Percentiles rank a stretch among this genome's conserved stretches.
These are phyloP conservation scores for Apotomis betuletana DNA, from an alignment of 2,888 invertebrate species.

Conservation along the genomic window DNA sequence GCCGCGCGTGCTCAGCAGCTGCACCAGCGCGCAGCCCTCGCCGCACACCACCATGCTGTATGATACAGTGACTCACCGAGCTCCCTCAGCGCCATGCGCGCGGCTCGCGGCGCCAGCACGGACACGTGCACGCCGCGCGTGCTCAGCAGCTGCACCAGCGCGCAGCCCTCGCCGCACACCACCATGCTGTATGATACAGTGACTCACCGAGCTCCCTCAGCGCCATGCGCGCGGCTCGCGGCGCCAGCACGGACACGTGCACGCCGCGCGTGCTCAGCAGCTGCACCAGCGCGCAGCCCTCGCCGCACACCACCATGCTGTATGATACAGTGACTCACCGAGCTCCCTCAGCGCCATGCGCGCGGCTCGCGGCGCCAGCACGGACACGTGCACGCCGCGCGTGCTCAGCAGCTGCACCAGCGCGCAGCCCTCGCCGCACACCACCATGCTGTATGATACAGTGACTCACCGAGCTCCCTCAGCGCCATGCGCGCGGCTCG, in stretches of 20 bases:
- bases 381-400: constrained; percentile 68
- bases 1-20: constrained; percentile 68
- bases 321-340: constrained; percentile 52
- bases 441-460: constrained; percentile 59
- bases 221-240: constrained; percentile 55
- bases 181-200: constrained; percentile 58
- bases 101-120: constrained; percentile 60
- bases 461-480: constrained; percentile 60
- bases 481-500: constrained; percentile 57
- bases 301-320: constrained; percentile 71
- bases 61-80: constrained; percentile 55
- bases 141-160: constrained; percentile 66
- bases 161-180: constrained; percentile 70
- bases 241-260: constrained; percentile 62
- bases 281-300: constrained; percentile 70
- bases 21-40: constrained; percentile 69
- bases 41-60: constrained; percentile 69
- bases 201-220: constrained; percentile 64
- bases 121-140: constrained; percentile 68
- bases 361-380: constrained; percentile 60
- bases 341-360: constrained; percentile 58
- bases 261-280: constrained; percentile 69
- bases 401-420: constrained; percentile 65
- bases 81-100: constrained; percentile 57
- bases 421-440: constrained; percentile 71